These are phyloP conservation scores for Cotesia chilonis DNA, from an alignment of 1,140 invertebrate genomes.

Conservation along the genomic window DNA sequence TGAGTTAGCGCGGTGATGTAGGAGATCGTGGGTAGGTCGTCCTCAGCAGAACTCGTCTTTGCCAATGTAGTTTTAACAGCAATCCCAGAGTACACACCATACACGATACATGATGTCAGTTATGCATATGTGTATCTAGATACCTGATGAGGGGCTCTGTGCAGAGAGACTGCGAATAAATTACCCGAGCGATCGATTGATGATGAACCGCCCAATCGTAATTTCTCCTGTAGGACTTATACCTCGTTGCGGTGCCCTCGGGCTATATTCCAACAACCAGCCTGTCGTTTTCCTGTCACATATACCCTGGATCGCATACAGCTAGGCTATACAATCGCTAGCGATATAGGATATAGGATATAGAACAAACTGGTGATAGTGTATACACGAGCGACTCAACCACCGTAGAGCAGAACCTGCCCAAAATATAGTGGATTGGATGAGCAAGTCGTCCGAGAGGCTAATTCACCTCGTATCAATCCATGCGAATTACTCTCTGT, in stretches of 20 bases:
- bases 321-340: too few species aligned
- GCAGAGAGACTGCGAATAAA: slow-evolving; percentile 27
- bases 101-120: neutral
- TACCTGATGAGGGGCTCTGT: neutral
- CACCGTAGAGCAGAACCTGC: slow-evolving; percentile 8
- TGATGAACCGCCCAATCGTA: slow-evolving; percentile 32
- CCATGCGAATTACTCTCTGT: slow-evolving; percentile 6
- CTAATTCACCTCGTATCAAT: slow-evolving; percentile 20
- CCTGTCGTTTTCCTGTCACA: slow-evolving; percentile 1
- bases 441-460: slow-evolving; percentile 17
- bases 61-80: neutral
- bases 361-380: neutral
- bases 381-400: neutral
- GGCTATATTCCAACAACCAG: neutral
- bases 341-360: too few species aligned
- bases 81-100: neutral
- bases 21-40: neutral
- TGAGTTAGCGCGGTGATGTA: neutral
- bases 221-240: slow-evolving; percentile 30
- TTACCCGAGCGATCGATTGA: slow-evolving; percentile 25
- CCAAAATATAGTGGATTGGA: slow-evolving; percentile 20
- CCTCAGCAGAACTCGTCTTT: neutral
- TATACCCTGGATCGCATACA: too few species aligned
- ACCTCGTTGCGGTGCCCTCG: slow-evolving; percentile 17
- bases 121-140: slow-evolving; percentile 5